Conservation (phyloP, 2,113 vertebrate species). For the Cavia aperea region DNA sequence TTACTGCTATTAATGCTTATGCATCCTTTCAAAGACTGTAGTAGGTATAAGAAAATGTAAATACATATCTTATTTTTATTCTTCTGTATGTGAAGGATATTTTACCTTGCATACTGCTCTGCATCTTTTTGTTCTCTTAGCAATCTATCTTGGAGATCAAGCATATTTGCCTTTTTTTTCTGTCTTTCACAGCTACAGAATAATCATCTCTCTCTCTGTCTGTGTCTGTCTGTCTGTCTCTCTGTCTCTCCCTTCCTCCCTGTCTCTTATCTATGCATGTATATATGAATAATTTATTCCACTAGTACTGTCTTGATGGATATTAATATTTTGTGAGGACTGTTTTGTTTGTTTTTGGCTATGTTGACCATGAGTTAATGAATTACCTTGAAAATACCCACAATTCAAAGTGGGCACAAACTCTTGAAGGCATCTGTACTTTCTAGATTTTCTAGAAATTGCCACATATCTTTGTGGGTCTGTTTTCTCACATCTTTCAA, state of each 20-base stretch:
- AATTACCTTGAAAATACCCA: constrained; percentile 22
- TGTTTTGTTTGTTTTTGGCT: neutral
- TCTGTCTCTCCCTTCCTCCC: neutral
- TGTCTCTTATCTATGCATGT: neutral
- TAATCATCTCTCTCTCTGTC: neutral
- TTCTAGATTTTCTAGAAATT: neutral
- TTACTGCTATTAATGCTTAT: neutral
- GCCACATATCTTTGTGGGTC: neutral
- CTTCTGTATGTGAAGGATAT: neutral
- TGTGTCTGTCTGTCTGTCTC: neutral
- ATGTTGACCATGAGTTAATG: neutral
- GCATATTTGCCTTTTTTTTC: neutral
- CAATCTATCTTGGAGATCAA: neutral
- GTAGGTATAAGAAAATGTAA: neutral
- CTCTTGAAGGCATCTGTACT: neutral
- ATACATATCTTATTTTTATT: neutral
- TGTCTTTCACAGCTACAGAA: neutral
- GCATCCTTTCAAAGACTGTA: neutral
- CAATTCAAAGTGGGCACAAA: neutral
- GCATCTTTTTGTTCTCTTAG: neutral
- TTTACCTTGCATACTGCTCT: neutral
- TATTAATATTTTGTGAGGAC: neutral
- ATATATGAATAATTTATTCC: neutral
- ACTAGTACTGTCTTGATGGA: neutral
- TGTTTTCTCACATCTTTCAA: neutral